Evolutionary conservation across 1,140 invertebrate genomes (phyloP), one percentile per base, ranked within the genome.

Genomic region (Trinorchestia longiramus): DNA sequence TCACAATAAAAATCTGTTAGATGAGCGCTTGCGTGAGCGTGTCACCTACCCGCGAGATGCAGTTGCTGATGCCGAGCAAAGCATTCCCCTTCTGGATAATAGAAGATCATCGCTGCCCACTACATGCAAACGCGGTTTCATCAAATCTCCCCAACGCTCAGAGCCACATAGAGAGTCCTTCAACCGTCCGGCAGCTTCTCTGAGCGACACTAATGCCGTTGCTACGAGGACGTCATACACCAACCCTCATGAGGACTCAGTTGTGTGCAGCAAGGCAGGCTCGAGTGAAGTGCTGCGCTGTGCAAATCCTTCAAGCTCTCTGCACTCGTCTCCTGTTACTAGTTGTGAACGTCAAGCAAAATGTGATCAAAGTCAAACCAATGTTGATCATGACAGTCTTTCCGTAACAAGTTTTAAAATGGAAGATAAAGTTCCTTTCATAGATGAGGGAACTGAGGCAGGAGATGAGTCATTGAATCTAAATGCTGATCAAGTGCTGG

Each of bases 251-350:
- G 43, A 94, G 44, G 92, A 94, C 92, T 94, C 92, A 94, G 92
- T 94, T 94, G 92, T 94, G 92, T 45, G 92, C 92, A 94, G 92
- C 92, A 94, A 0, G 0, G 92, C 92, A 45, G 92, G 43, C 92
- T 94, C 44, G 92, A 94, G 44, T 40, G 92, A 94, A 43, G 92
- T 45, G 44, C 40, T 47, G 43, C 36, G 47, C 92, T 47, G 43
- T 47, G 8, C 43, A 17, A 42, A 90, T 90, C 88, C n/a, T 90
- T 43, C 43, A 3, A 90, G 43, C 88, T 43, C 88, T 90, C 15
- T 17, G 43, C 41, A 41, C 23, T 90, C 88, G 41, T 90, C n/a
- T 90, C 36, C 88, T 8, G 88, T 41, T 90, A 17, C 43, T 42
- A 90, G 88, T 28, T 90, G 43, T 90, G 43, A 90, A 28, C n/a